These are phyloP conservation scores for Napeogenes sylphis DNA, from an alignment of 2,888 invertebrate species.

Conservation along the genomic window DNA sequence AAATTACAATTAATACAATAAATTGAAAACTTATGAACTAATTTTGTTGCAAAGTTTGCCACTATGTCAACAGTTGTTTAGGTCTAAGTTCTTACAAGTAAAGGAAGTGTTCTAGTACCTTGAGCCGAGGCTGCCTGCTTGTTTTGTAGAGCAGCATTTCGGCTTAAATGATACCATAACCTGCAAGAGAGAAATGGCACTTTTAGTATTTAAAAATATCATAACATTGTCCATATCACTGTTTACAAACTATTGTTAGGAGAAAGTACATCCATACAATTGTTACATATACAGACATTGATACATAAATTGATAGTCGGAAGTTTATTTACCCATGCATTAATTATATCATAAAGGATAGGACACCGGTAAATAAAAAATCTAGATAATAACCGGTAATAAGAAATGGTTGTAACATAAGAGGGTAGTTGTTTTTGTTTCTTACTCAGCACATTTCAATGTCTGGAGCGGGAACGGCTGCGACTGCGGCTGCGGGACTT, in stretches of 20 bases:
- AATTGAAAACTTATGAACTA: slow-evolving; percentile 37
- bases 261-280: too few relatives aligned
- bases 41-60: slow-evolving; percentile 66
- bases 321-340: too few relatives aligned
- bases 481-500: slow-evolving; percentile 78
- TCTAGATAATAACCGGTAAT: too few relatives aligned
- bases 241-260: neutral
- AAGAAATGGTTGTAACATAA: too few relatives aligned
- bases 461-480: slow-evolving; percentile 76
- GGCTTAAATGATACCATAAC: slow-evolving; percentile 62
- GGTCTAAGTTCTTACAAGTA: slow-evolving; percentile 54
- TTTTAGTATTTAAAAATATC: neutral
- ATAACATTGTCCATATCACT: neutral
- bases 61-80: slow-evolving; percentile 51
- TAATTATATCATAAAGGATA: too few relatives aligned
- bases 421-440: neutral
- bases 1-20: slow-evolving; percentile 32
- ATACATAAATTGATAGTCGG: too few relatives aligned
- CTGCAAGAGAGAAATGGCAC: slow-evolving; percentile 37
- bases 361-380: too few relatives aligned
- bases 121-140: slow-evolving; percentile 56
- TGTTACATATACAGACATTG: too few relatives aligned
- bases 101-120: slow-evolving; percentile 63
- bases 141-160: slow-evolving; percentile 54
- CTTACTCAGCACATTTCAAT: slow-evolving; percentile 62